phyloP scores from a whole-genome alignment of 2,797 vertebrate species.

The Merluccius polli region DNA sequence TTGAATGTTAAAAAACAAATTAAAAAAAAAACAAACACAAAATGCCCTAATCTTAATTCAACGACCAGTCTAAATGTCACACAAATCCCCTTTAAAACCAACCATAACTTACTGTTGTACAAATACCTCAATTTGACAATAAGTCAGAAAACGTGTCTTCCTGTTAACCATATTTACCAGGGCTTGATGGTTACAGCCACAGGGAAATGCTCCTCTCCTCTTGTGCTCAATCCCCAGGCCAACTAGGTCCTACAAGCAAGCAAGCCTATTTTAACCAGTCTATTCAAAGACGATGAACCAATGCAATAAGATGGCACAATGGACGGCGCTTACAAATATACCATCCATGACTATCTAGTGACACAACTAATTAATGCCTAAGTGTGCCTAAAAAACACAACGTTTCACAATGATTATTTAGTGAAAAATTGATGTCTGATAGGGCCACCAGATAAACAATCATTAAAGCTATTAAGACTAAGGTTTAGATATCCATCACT shows the following conservation, averaged over 20 bases:
- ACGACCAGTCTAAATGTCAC: neutral
- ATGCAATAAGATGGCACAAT: neutral
- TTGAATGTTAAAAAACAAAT: neutral
- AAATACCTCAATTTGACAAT: neutral
- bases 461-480: neutral
- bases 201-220: neutral
- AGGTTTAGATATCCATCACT: neutral
- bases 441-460: neutral
- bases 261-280: conserved; percentile 3
- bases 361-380: neutral
- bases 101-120: neutral
- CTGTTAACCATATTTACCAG: neutral
- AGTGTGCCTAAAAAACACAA: neutral
- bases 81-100: neutral
- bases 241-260: neutral
- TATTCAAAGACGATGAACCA: neutral
- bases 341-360: neutral
- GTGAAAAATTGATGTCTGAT: neutral
- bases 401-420: neutral
- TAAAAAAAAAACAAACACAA: neutral
- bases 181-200: neutral
- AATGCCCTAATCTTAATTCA: neutral
- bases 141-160: neutral
- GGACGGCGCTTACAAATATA: neutral
- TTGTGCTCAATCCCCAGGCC: neutral